Evolutionary conservation across 2,888 invertebrate genomes (phyloP), one percentile per base, ranked within the genome.

Genomic region (Elaeidobius kamerunicus): DNA sequence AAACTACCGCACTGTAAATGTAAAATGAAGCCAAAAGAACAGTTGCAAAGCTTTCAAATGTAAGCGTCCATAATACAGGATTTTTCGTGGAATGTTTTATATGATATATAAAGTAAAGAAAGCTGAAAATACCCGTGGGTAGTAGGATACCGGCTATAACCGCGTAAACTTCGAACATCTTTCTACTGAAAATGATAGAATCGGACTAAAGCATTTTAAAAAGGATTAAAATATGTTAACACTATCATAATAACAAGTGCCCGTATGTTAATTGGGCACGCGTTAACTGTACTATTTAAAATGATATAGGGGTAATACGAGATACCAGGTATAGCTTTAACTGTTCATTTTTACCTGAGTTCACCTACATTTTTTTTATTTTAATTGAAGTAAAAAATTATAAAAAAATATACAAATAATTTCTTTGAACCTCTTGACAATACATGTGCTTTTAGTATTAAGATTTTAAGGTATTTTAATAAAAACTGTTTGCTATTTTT

Each of bases 151-250:
- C 19, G 3, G 56, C 48, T 7, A 28, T 30, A n/a, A 41, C 30
- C 14, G 51, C 51, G 23, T 56, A 56, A 11, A 56, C 17, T 45
- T 56, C 48, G 19, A 48, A 52, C 56, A 56, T 56, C 34, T 35
- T 50, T 30, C 19, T 28, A 1, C 2, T 1, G 6, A 20, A 3
- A n/a, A 1, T 7, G 3, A 4, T 14, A 2, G 18, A 32, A 18
- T 32, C 34, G 1, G 20, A 43, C 34, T 43, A 18, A 43, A 9
- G 11, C 6, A 30, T 30, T 30, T 43, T 43, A 11, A 2, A 28
- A n/a, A 42, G 2, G 7, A 16, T 14, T 39, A 23, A 20, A n/a
- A n/a, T n/a, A n/a, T n/a, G n/a, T n/a, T n/a, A n/a, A n/a, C n/a
- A n/a, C n/a, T n/a, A n/a, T n/a, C n/a, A n/a, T n/a, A n/a, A n/a